Base-by-base conservation (phyloP, 2,888 invertebrate species). In the Apamea anceps region DNA sequence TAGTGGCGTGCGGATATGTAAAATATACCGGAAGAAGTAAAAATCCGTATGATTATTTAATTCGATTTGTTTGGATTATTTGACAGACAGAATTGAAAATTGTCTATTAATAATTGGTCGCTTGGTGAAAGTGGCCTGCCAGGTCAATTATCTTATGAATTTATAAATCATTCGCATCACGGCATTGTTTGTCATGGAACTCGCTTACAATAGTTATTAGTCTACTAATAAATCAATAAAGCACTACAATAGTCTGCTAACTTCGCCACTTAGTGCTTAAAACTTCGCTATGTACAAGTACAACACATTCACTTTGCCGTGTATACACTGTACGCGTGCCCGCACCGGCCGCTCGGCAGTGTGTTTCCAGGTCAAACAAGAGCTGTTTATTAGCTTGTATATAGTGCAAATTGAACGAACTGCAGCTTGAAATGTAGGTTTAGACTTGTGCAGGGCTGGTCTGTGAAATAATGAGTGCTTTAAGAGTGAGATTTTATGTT, bases 181-280 rank as follows among this genome's bases (percentile, higher is more conserved):
- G 18, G 13, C 37, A 10, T 63, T 42, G 28, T 76, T 67, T 45
- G 71, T 67, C 32, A n/a, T 42, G 4, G 0, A 57, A 68, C 54
- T 32, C 28, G 13, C 63, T 37, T 63, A 21, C 54, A 63, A 28
- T 63, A 68, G 77, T 68, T 62, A 77, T 80, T 78, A 75, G 25
- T 65, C 45, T 10, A 37, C 54, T 63, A 65, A 80, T 84, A 80
- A 80, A 84, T 84, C 77, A 84, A 85, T 85, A 57, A 68, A 60
- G 28, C 45, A 78, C 42, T 72, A 63, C 65, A 65, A 65, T 68
- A 71, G 65, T 63, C 62, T 60, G 63, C 32, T 68, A 85, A 85
- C 72, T 85, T 85, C 63, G 45, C 45, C 60, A 66, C 72, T 77
- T 77, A 77, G 63, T 75, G 45, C 68, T 77, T 63, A 63, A 67